Evolutionary conservation across 2,113 vertebrate genomes (phyloP).

Genomic region (Sander lucioperca): DNA sequence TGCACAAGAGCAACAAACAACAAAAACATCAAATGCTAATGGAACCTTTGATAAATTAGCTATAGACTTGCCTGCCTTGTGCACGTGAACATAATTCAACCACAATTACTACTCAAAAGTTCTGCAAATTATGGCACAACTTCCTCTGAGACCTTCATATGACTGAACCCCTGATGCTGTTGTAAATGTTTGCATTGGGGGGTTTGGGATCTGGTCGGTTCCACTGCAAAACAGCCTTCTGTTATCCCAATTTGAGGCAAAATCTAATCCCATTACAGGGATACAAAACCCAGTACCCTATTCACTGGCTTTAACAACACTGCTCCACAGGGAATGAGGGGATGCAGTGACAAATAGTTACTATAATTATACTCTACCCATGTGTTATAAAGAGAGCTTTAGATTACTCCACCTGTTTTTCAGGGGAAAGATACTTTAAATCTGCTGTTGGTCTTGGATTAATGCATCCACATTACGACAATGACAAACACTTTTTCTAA

Average conservation of each 20-base stretch:
- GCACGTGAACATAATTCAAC: background rate
- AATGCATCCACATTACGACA: conserved; percentile 1
- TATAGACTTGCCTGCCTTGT: background rate
- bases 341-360: conserved; percentile 22
- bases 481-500: background rate
- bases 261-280: conserved; percentile 60
- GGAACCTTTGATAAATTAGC: background rate
- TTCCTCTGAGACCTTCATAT: conserved; percentile 28
- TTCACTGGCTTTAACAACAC: conserved; percentile 17
- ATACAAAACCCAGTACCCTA: conserved; percentile 34
- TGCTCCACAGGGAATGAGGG: conserved; percentile 41
- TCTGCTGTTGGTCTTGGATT: background rate
- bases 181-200: conserved; percentile 42
- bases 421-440: background rate
- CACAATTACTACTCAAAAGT: background rate
- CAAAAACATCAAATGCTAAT: background rate
- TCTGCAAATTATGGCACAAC: conserved; percentile 10
- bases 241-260: conserved; percentile 30
- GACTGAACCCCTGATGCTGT: conserved; percentile 27
- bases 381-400: conserved; percentile 1
- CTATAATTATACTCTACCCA: conserved; percentile 4
- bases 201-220: conserved; percentile 52
- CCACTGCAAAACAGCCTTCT: conserved; percentile 40
- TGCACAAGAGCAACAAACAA: background rate
- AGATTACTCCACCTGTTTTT: conserved; percentile 19